phyloP scores from a whole-genome alignment of 1,140 invertebrate species.

The Sinella curviseta region DNA sequence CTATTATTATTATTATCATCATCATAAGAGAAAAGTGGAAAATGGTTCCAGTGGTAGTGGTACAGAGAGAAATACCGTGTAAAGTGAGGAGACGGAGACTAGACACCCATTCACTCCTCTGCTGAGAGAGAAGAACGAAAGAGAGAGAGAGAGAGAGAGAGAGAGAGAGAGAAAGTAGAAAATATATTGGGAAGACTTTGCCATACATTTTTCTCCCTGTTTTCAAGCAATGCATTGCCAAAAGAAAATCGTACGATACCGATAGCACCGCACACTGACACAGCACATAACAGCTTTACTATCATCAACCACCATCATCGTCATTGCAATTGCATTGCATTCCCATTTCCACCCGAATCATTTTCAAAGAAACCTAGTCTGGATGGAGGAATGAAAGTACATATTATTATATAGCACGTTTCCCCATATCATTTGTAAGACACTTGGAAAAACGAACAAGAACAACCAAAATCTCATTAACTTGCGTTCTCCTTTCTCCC shows the following conservation, averaged over 20 bases:
- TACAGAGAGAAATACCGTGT: not conserved
- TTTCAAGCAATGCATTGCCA: not conserved
- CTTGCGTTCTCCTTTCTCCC: not conserved
- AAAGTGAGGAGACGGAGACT: not conserved
- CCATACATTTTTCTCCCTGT: not conserved
- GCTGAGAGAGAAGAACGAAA: not conserved
- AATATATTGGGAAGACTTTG: not conserved
- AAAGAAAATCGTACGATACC: too few species aligned
- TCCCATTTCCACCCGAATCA: slow-evolving; percentile 10
- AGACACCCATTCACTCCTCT: not conserved
- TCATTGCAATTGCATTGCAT: slow-evolving; percentile 1
- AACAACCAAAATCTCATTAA: slow-evolving; percentile 19
- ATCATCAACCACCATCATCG: not conserved
- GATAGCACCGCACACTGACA: not conserved
- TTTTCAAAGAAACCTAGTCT: not conserved
- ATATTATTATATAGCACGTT: not conserved
- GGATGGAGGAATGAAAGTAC: not conserved
- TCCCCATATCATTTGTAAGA: not conserved
- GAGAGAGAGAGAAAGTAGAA: not conserved
- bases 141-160: not conserved
- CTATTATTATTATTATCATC: not conserved
- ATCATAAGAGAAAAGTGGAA: not conserved
- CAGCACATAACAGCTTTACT: not conserved
- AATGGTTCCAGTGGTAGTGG: not conserved
- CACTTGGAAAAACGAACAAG: not conserved